Percentiles rank a stretch among this genome's conserved stretches.
These are phyloP conservation scores for Onchidella celtica DNA, from an alignment of 2,888 invertebrate species.

Conservation along the genomic window DNA sequence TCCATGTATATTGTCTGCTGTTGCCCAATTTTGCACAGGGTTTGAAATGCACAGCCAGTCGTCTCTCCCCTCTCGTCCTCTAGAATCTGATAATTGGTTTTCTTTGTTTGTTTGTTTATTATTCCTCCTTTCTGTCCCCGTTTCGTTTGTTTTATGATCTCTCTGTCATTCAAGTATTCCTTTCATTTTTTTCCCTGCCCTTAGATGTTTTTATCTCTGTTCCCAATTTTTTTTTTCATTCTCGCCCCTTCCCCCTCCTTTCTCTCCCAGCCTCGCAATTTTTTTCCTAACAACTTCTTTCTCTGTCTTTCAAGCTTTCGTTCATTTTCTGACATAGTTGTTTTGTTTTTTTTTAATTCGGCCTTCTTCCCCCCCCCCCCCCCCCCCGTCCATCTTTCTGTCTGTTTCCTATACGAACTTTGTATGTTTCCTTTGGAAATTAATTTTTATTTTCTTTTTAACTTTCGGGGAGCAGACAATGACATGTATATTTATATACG, in stretches of 20 bases:
- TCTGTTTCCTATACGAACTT: too few species aligned
- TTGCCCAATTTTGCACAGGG: too few species aligned
- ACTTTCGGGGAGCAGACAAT: too few species aligned
- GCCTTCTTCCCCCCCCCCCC: neutral
- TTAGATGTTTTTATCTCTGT: neutral
- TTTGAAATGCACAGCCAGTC: too few species aligned
- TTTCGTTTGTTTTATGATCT: neutral
- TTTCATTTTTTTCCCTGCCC: neutral
- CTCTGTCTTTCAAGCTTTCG: neutral
- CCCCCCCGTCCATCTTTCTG: too few species aligned
- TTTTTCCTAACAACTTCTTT: neutral
- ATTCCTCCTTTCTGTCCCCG: neutral
- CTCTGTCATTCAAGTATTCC: neutral
- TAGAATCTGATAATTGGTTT: too few species aligned
- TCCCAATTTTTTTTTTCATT: neutral
- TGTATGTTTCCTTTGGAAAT: neutral
- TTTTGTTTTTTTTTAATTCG: neutral
- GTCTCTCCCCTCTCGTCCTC: too few species aligned
- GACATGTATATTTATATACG: too few species aligned
- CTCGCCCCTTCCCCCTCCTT: neutral
- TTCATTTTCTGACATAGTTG: neutral
- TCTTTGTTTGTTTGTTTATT: neutral
- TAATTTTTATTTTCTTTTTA: neutral
- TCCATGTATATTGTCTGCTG: too few species aligned
- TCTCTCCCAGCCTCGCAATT: conserved; percentile 1